These are phyloP conservation scores for Drosophila takahashii DNA, from an alignment of 1,140 invertebrate species.

Conservation along the genomic window DNA sequence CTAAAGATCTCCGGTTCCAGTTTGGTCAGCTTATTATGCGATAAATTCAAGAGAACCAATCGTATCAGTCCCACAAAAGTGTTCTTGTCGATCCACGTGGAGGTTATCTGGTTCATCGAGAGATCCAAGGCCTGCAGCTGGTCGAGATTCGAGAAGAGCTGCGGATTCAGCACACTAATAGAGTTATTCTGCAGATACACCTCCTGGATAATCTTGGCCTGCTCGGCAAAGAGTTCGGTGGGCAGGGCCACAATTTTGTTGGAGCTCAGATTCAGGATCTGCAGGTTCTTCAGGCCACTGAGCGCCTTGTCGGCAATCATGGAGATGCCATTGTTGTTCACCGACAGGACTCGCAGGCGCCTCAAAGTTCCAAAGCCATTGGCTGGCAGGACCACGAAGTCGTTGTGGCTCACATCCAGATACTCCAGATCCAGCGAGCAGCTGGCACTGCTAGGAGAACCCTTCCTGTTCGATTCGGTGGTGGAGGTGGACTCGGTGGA, in stretches of 20 bases:
- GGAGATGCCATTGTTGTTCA: conserved; percentile 94
- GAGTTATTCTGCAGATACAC: conserved; percentile 95
- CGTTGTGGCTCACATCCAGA: conserved; percentile 93
- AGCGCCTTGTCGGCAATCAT: conserved; percentile 93
- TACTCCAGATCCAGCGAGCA: conserved; percentile 92
- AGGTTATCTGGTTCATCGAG: conserved; percentile 94
- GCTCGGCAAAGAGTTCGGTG: conserved; percentile 92
- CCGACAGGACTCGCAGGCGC: conserved; percentile 90
- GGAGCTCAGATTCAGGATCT: conserved; percentile 93
- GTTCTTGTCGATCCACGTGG: conserved; percentile 91
- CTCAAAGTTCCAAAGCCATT: conserved; percentile 91
- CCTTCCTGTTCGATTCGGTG: conserved; percentile 60
- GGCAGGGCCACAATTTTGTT: conserved; percentile 95
- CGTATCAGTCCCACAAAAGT: conserved; percentile 95
- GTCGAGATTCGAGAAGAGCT: conserved; percentile 92
- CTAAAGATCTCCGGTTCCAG: conserved; percentile 92
- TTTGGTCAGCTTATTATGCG: conserved; percentile 92
- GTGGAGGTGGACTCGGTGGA: conserved; percentile 52
- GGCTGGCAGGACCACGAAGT: conserved; percentile 91
- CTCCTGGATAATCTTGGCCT: conserved; percentile 91
- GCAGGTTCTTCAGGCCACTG: conserved; percentile 90
- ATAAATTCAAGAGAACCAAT: conserved; percentile 93
- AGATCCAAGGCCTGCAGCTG: conserved; percentile 94
- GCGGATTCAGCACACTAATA: conserved; percentile 91
- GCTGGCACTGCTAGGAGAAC: conserved; percentile 71